Evolutionary conservation across 35 echinoderm and acorn worm genomes (phyloP), one percentile per base, ranked within the genome.

Genomic region (Hemicentrotus pulcherrimus): DNA sequence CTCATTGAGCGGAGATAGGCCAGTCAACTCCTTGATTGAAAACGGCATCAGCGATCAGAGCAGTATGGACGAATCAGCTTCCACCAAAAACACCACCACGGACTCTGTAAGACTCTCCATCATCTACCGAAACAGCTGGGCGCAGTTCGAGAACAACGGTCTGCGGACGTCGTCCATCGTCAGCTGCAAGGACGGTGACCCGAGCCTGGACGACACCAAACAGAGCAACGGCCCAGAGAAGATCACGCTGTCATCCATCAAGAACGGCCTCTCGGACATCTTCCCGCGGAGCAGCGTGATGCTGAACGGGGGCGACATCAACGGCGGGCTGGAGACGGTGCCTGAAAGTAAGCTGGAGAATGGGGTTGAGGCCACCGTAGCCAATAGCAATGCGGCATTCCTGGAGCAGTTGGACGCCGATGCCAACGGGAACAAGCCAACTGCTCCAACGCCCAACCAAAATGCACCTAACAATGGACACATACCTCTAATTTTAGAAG

Each of bases 31-130:
- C 32, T 31, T 93, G 30, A 93, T 93, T 15, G 96, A 90, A 78
- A 97, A 95, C 32, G 94, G 90, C n/a, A 85, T 92, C 65, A 95
- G 97, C 71, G 97, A 97, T 88, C 97, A 97, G 58, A 95, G 95
- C 30, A 95, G 88, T 61, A 94, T 91, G 46, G 96, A 96, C 41
- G 96, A 96, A 31, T 94, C 85, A 31, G 46, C 92, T 52, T 70
- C 95, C 48, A 59, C 88, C 47, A 50, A 91, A 46, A 91, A 95
- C 88, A 95, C 91, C 52, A 95, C 91, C 32, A 46, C 91, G n/a
- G 91, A 93, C 91, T 93, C 91, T 13, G 91, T 93, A 48, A 32
- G 92, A 48, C 47, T 55, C 47, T 89, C 96, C 60, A 32, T 96
- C 94, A 24, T 94, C 47, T 59, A 96, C 86, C 86, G 96, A 22